A percentile compares a stretch with the other conserved stretches of the same genome.
Conservation (phyloP, 2,888 invertebrate genomes). For the Cerceris ruficornis region DNA sequence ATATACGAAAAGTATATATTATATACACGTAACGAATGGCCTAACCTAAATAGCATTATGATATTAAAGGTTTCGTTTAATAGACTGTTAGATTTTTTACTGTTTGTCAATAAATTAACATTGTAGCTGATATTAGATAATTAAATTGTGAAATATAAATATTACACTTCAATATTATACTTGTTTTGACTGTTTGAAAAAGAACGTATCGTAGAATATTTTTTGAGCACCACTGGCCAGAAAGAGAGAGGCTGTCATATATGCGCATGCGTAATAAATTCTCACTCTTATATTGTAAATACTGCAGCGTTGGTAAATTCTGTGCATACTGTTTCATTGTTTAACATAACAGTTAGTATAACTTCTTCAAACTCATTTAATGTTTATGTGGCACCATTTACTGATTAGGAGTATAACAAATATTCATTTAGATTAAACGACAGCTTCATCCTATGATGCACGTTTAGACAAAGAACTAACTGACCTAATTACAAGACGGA, state of each 20-base stretch:
- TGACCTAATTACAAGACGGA: constrained; percentile 6
- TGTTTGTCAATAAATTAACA: too few relatives aligned
- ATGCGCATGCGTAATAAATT: not conserved
- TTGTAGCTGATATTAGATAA: too few relatives aligned
- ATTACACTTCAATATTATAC: not conserved
- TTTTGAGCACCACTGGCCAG: not conserved
- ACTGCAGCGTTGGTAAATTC: not conserved
- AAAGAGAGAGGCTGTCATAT: not conserved
- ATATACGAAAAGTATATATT: too few relatives aligned
- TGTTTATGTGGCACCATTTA: not conserved
- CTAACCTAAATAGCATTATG: too few relatives aligned
- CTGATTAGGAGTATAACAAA: not conserved
- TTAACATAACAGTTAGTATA: not conserved
- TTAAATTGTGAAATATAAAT: not conserved
- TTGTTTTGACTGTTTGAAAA: not conserved
- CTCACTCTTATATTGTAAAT: not conserved
- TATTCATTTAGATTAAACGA: constrained; percentile 1
- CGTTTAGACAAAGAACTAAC: constrained; percentile 6
- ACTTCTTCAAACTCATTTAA: not conserved
- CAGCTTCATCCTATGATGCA: not conserved
- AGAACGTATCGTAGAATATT: not conserved
- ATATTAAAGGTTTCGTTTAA: too few relatives aligned
- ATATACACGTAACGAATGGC: too few relatives aligned
- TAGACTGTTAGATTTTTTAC: too few relatives aligned
- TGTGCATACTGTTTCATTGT: not conserved